Evolutionary conservation across 2,888 invertebrate species (phyloP), one percentile per base, ranked within the genome.

Genomic region (Himalopsyche kuldschensis): DNA sequence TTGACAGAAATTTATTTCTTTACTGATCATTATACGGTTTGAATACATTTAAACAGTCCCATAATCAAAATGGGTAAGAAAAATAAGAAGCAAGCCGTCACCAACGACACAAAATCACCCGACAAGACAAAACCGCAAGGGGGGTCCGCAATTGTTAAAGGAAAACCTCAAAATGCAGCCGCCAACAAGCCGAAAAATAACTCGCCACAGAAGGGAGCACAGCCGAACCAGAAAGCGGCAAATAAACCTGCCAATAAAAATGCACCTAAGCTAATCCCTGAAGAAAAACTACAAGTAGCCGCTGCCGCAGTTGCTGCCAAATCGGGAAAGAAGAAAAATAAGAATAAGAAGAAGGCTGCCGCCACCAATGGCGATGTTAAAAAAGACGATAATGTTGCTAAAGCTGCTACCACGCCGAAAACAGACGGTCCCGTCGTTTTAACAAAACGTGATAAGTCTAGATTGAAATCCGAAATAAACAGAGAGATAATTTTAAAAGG

Each of bases 401-500:
- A 46, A 75, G n/a, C 41, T 75, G 5, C 31, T 32, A 30, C 77
- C 47, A 75, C 79, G 48, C 47, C 79, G 63, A 27, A 82, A 75
- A 47, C 78, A 63, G 30, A 77, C 17, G 15, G 78, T 46, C n/a
- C 69, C 20, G 75, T 75, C 24, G 78, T 46, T 15, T 27, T 82
- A 24, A 48, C 55, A 4, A 84, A 84, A 30, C 81, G 84, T 4
- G n/a, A 30, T 1, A 83, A 83, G 55, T 80, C 17, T 3, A 47
- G 85, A 3, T 31, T 80, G 11, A 86, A 86, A 41, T 82, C 82
- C 0, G 84, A 85, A 48, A 79, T 86, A 15, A 85, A 82, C 20
- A 85, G 85, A 32, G 86, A 86, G 35, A 85, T 86, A 3, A 84
- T 84, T 8, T 47, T 85, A 27, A 84, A 85, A 35, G 85, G 85